Conservation (phyloP, 2,888 invertebrate genomes). For the Mycalesis mineus region DNA sequence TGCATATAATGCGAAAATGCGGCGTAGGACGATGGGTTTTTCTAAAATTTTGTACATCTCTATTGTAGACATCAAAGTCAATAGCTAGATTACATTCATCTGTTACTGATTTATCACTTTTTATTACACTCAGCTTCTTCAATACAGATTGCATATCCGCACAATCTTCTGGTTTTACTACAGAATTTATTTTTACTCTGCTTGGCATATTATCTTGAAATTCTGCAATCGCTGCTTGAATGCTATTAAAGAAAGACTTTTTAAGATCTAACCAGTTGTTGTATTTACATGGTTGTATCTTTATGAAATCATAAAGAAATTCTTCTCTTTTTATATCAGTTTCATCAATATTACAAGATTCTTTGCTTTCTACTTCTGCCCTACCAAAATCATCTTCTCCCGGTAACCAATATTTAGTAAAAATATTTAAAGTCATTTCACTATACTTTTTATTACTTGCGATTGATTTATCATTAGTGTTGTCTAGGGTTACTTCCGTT, state of each 20-base stretch:
- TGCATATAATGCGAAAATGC: constrained; percentile 61
- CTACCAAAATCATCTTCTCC: constrained; percentile 54
- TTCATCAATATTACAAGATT: constrained; percentile 31
- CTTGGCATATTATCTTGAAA: constrained; percentile 35
- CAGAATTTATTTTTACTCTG: constrained; percentile 27
- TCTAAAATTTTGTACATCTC: constrained; percentile 59
- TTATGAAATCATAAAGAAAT: constrained; percentile 50
- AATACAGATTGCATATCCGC: constrained; percentile 48
- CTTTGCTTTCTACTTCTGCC: constrained; percentile 45
- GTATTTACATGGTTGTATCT: constrained; percentile 39
- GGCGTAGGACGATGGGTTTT: constrained; percentile 60
- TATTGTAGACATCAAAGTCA: constrained; percentile 67
- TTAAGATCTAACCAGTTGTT: constrained; percentile 60
- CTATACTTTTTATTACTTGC: constrained; percentile 31
- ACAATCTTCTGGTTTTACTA: constrained; percentile 52
- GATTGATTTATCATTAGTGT: constrained; percentile 10
- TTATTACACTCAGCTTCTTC: constrained; percentile 56
- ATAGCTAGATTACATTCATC: constrained; percentile 42
- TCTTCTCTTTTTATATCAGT: constrained; percentile 44
- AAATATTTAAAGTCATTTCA: constrained; percentile 34
- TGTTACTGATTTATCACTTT: constrained; percentile 36
- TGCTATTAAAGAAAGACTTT: constrained; percentile 47
- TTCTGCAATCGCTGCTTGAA: constrained; percentile 44
- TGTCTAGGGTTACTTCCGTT: constrained; percentile 21
- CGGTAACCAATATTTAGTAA: constrained; percentile 54